phyloP scores from a whole-genome alignment of 1,140 invertebrate genomes.

The Eumeta japonica region DNA sequence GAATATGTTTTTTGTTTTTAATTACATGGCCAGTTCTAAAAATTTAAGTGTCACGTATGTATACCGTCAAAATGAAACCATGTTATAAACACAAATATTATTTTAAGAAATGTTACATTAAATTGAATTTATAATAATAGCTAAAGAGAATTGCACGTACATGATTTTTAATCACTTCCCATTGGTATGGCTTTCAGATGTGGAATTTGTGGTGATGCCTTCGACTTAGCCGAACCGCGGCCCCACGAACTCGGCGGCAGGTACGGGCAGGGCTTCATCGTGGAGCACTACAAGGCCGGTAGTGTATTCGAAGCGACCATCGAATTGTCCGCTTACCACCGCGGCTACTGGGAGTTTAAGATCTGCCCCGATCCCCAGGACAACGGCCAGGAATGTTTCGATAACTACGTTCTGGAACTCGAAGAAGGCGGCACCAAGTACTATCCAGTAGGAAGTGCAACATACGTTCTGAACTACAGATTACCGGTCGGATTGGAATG shows the following conservation, averaged over 20 bases:
- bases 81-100: no score
- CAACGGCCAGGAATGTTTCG: conserved; percentile 73
- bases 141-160: no score
- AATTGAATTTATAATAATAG: no score
- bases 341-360: conserved; percentile 85
- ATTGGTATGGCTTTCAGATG: conserved; percentile 53
- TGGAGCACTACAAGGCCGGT: conserved; percentile 65
- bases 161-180: no score
- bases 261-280: conserved; percentile 75
- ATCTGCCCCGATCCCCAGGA: conserved; percentile 64
- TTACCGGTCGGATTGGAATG: conserved; percentile 69
- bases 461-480: conserved; percentile 68
- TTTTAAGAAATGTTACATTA: no score
- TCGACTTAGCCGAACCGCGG: conserved; percentile 67
- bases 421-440: conserved; percentile 58
- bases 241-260: conserved; percentile 81
- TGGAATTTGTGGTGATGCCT: conserved; percentile 84
- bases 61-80: no score
- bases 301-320: conserved; percentile 68
- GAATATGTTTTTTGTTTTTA: no score
- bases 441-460: conserved; percentile 72
- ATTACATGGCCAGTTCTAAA: no score
- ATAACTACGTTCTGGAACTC: conserved; percentile 65
- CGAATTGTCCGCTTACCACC: conserved; percentile 75
- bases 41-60: no score